These are phyloP conservation scores for Toxostoma redivivum DNA, from an alignment of 2,113 vertebrate species.

Conservation along the genomic window DNA sequence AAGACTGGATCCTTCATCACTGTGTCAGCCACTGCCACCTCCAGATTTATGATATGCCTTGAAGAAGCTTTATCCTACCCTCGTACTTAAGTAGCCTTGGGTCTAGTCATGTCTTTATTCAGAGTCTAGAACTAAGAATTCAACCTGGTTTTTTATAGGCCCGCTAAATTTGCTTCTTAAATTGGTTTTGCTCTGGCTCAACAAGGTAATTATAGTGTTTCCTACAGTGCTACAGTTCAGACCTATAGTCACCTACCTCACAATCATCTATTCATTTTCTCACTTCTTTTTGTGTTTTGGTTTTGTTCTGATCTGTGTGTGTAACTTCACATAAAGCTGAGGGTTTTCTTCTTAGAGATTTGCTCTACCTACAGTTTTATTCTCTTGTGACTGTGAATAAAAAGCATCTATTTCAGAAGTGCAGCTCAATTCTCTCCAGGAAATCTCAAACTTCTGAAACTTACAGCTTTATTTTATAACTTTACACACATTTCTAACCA, in stretches of 20 bases:
- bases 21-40: not conserved
- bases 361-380: not conserved
- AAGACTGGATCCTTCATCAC: not conserved
- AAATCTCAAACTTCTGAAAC: constrained; percentile 8
- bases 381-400: not conserved
- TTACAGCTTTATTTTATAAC: not conserved
- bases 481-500: not conserved
- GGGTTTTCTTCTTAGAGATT: not conserved
- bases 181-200: not conserved
- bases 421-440: not conserved
- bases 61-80: not conserved
- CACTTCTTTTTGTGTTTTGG: not conserved
- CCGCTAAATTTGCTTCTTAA: not conserved
- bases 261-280: not conserved
- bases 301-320: not conserved
- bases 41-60: not conserved
- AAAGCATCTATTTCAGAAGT: not conserved
- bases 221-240: not conserved
- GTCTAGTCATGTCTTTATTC: not conserved
- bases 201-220: not conserved
- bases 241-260: not conserved
- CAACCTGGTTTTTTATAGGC: not conserved
- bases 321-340: not conserved
- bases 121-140: not conserved
- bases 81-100: not conserved